phyloP scores from a whole-genome alignment of 2,113 vertebrate species.

The Perca schrenkii region DNA sequence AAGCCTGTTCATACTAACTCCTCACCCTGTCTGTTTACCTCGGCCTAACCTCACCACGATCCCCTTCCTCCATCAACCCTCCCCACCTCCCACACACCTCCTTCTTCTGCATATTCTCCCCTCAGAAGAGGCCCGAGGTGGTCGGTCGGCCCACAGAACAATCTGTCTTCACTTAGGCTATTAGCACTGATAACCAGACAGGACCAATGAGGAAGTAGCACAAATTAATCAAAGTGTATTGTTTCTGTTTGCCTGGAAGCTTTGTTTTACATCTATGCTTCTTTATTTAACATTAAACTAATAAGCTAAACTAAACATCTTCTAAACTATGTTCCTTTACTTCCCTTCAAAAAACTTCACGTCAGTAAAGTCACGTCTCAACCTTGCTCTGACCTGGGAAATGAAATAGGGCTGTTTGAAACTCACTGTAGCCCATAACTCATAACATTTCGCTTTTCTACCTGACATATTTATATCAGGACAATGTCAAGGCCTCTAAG shows the following conservation, averaged over 20 bases:
- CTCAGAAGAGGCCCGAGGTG: constrained; percentile 27
- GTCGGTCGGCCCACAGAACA: neutral
- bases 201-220: constrained; percentile 21
- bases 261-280: constrained; percentile 15
- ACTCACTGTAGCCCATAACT: constrained; percentile 64
- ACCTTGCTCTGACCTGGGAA: constrained; percentile 58
- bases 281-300: neutral
- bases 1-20: constrained; percentile 64
- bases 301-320: constrained; percentile 20
- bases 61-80: constrained; percentile 44
- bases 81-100: constrained; percentile 19
- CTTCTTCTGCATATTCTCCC: constrained; percentile 5
- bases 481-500: constrained; percentile 67
- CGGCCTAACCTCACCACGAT: constrained; percentile 43
- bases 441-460: constrained; percentile 57
- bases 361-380: constrained; percentile 39
- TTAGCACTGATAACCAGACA: constrained; percentile 54
- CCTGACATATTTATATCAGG: constrained; percentile 68
- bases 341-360: constrained; percentile 15
- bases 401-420: constrained; percentile 64
- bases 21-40: constrained; percentile 63
- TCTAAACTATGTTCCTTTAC: constrained; percentile 19
- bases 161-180: constrained; percentile 47
- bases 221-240: constrained; percentile 26
- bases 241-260: constrained; percentile 10